phyloP scores from a whole-genome alignment of 2,888 invertebrate species.

The Epiblema foenella region DNA sequence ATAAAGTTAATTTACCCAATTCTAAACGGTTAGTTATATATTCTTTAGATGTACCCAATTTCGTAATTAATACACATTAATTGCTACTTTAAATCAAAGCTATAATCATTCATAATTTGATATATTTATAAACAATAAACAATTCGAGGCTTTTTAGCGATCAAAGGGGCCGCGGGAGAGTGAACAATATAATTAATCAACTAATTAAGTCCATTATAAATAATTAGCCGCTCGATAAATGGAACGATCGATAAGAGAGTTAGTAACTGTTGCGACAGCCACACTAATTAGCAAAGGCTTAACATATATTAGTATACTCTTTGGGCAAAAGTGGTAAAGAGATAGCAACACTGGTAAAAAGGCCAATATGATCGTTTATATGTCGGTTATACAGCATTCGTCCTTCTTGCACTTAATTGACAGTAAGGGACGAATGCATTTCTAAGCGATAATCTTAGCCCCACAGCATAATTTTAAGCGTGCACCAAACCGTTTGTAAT shows the following conservation, averaged over 20 bases:
- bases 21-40: neutral
- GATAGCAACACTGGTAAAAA: too few relatives aligned
- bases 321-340: conserved; percentile 11
- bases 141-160: conserved; percentile 46
- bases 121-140: conserved; percentile 40
- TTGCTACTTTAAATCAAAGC: conserved; percentile 13
- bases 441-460: too few relatives aligned
- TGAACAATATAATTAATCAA: conserved; percentile 75
- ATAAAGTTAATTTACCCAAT: neutral
- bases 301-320: too few relatives aligned
- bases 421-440: too few relatives aligned
- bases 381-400: too few relatives aligned
- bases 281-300: too few relatives aligned
- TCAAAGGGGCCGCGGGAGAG: conserved; percentile 69
- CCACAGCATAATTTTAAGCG: too few relatives aligned
- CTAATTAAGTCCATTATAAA: conserved; percentile 78
- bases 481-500: too few relatives aligned
- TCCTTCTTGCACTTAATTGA: too few relatives aligned
- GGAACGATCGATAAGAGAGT: conserved; percentile 61
- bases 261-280: conserved; percentile 18
- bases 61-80: conserved; percentile 16
- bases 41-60: conserved; percentile 10
- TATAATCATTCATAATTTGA: conserved; percentile 38
- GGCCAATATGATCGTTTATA: too few relatives aligned
- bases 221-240: conserved; percentile 67